phyloP scores from a whole-genome alignment of 92 coral and sea anemone genomes.

The Zoanthus sociatus region DNA sequence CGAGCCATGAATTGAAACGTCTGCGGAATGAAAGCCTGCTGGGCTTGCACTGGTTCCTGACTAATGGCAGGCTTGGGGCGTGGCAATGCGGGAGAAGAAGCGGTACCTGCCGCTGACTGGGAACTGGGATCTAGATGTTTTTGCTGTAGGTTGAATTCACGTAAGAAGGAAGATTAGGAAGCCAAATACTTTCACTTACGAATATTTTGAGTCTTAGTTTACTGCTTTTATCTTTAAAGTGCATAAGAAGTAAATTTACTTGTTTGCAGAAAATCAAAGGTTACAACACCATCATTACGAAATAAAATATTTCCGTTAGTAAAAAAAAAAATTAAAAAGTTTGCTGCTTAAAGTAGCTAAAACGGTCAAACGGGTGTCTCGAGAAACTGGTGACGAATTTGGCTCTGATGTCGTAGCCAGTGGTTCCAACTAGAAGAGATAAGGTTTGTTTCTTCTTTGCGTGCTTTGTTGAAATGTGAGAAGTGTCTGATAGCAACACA shows the following conservation, averaged over 20 bases:
- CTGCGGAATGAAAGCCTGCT: slow-evolving; percentile 63
- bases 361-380: no score
- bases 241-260: background rate
- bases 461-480: no score
- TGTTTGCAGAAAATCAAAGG: no score
- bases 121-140: slow-evolving; percentile 82
- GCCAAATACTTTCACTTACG: background rate
- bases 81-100: slow-evolving; percentile 59
- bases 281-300: no score
- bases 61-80: slow-evolving; percentile 60
- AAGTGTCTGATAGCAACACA: no score
- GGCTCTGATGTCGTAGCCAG: no score
- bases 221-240: background rate
- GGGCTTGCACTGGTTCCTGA: slow-evolving; percentile 62
- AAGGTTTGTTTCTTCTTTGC: no score
- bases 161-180: background rate
- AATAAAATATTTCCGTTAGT: no score
- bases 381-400: no score
- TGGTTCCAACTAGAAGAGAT: no score
- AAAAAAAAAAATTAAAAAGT: no score
- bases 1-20: slow-evolving; percentile 88
- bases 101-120: slow-evolving; percentile 45
- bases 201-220: background rate
- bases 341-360: no score
- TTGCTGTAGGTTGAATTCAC: slow-evolving; percentile 71